Percentiles rank a stretch among this genome's conserved stretches.
Conservation (phyloP, 92 coral and sea anemone species). For the Zoanthus sansibaricus region DNA sequence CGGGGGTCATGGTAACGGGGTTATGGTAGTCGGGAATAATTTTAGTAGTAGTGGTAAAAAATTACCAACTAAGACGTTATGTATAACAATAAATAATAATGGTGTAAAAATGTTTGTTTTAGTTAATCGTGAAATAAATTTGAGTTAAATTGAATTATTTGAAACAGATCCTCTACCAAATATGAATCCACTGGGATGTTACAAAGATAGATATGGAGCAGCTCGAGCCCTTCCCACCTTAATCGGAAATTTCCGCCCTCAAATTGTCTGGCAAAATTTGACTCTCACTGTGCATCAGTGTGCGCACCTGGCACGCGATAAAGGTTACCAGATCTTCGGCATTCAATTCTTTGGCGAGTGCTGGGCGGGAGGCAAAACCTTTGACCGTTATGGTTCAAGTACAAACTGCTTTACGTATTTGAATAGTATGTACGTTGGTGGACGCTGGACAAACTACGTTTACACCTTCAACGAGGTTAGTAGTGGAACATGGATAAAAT, state of each 20-base stretch:
- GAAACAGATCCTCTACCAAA: conserved; percentile 60
- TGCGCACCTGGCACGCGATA: conserved; percentile 66
- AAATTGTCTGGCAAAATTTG: conserved; percentile 66
- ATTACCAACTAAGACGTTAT: too few species aligned
- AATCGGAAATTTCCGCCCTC: conserved; percentile 36
- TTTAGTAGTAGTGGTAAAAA: too few species aligned
- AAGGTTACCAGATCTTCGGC: conserved; percentile 60
- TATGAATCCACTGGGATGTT: conserved; percentile 58
- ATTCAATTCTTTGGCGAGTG: conserved; percentile 79
- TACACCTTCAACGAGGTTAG: conserved; percentile 57
- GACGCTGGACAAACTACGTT: conserved; percentile 56
- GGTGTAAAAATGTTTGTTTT: too few species aligned
- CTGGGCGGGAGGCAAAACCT: conserved; percentile 48
- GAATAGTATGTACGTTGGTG: conserved; percentile 48
- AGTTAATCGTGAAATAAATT: too few species aligned
- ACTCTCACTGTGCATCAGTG: conserved; percentile 62
- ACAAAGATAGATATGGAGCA: conserved; percentile 1
- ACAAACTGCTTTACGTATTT: conserved; percentile 24
- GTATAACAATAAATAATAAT: too few species aligned
- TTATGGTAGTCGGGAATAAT: too few species aligned
- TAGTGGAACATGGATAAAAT: background rate
- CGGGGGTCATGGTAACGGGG: background rate
- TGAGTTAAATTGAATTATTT: too few species aligned
- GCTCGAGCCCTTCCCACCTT: conserved; percentile 12
- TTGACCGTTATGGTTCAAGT: conserved; percentile 37